Percentiles rank a stretch among this genome's conserved stretches.
Evolutionary conservation across 2,888 invertebrate genomes (phyloP).

Genomic region (Dolomedes plantarius): DNA sequence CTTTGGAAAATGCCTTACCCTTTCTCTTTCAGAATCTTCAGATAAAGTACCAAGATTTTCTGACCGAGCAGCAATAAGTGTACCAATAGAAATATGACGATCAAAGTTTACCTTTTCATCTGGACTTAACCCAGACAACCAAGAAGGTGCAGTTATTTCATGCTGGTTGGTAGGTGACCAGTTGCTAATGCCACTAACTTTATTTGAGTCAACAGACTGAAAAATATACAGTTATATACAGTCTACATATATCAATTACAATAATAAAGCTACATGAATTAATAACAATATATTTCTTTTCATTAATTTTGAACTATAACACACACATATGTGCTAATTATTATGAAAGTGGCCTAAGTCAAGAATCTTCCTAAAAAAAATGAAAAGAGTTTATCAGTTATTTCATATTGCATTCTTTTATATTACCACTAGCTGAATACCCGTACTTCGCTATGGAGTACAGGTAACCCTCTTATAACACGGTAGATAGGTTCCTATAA

Average conservation of each 20-base stretch:
- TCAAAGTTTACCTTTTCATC: background rate
- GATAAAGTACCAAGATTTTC: conserved; percentile 47
- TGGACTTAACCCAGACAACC: conserved; percentile 22
- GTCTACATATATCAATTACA: background rate
- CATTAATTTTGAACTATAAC: no score
- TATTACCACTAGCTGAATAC: no score
- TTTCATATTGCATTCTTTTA: no score
- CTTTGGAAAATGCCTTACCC: conserved; percentile 19
- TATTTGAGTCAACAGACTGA: background rate
- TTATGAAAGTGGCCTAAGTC: no score
- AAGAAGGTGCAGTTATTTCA: conserved; percentile 29
- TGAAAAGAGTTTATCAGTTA: no score
- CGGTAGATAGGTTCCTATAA: no score
- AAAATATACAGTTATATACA: background rate
- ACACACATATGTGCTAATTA: no score
- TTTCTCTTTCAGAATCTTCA: conserved; percentile 40
- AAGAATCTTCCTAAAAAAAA: no score
- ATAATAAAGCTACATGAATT: no score
- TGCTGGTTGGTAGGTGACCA: conserved; percentile 22
- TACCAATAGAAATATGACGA: conserved; percentile 44
- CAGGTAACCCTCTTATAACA: no score
- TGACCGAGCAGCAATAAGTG: conserved; percentile 44
- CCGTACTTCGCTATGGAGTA: no score
- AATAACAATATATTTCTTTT: no score
- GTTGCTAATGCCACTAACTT: conserved; percentile 8